These are phyloP conservation scores for Sternotherus odoratus DNA, from an alignment of 2,797 vertebrate genomes.

Conservation along the genomic window DNA sequence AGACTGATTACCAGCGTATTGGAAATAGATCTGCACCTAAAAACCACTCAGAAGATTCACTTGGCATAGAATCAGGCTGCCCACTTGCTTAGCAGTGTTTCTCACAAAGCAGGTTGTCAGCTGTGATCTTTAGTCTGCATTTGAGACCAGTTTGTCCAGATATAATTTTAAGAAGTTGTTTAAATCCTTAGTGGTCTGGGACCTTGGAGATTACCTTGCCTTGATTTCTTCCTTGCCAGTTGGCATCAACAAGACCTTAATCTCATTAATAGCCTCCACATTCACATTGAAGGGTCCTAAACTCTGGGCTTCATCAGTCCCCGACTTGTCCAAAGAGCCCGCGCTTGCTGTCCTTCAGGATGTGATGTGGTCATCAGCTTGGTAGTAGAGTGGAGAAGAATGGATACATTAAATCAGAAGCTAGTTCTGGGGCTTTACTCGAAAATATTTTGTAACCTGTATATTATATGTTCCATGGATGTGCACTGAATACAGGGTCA, in stretches of 20 bases:
- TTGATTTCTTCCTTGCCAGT: background rate
- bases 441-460: background rate
- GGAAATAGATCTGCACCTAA: background rate
- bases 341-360: background rate
- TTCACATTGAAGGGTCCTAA: background rate
- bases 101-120: background rate
- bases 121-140: background rate
- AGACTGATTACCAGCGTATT: background rate
- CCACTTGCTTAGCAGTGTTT: background rate
- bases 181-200: background rate
- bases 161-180: background rate
- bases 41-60: background rate
- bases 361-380: background rate
- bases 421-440: background rate
- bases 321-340: background rate
- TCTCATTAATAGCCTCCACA: background rate
- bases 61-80: background rate
- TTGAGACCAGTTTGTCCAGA: background rate
- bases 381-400: background rate
- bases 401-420: background rate
- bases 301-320: accelerated
- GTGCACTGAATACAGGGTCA: background rate
- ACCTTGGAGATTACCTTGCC: background rate
- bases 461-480: background rate
- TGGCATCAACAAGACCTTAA: background rate